Base-by-base conservation (phyloP, 23 tunicate genomes). In the Ascidia mentula region DNA sequence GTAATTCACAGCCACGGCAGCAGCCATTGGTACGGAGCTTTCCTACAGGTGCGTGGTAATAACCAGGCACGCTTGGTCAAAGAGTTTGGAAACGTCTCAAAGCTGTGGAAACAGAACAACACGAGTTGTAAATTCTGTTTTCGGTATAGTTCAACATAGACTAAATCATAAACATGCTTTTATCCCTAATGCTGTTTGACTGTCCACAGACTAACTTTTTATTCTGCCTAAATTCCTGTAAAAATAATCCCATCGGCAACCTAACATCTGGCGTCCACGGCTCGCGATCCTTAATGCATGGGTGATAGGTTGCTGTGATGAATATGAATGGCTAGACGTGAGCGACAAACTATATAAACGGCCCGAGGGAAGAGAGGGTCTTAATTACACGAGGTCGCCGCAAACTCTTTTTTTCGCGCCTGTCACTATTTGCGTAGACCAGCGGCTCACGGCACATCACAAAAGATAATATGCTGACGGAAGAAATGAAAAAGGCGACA, bases 1-100 rank as follows among this genome's bases (percentile, higher is more conserved):
- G 69, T 72, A 86, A 69, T 91, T 91, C 60, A 86, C 60, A 37
- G 97, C 89, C 72, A 89, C 89, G 75, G 97, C 97, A 85, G 97
- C 87, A 76, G 97, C 97, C 97, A 91, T 91, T 84, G 81, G 84
- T 38, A 36, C 65, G 24, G 65, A 53, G 65, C 65, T 53, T 53
- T 53, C 65, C 65, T 53, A 53, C 65, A 53, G 65, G 65, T 53
- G 65, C 65, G 65, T 53, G 65, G 65, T 53, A 53, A 53, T 53
- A 53, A n/a, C 65, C 65, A 53, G 65, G 65, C 65, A 53, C 65
- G 7, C 65, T 6, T 9, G 7, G 65, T 53, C 65, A 53, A 53
- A 9, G 22, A 20, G 12, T 53, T 53, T 28, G 24, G 65, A 53
- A 53, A 53, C 13, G 65, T 53, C 65, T 53, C 65, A 9, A 53